phyloP scores from a whole-genome alignment of 2,797 vertebrate genomes.

The Malacoctenus gilli region DNA sequence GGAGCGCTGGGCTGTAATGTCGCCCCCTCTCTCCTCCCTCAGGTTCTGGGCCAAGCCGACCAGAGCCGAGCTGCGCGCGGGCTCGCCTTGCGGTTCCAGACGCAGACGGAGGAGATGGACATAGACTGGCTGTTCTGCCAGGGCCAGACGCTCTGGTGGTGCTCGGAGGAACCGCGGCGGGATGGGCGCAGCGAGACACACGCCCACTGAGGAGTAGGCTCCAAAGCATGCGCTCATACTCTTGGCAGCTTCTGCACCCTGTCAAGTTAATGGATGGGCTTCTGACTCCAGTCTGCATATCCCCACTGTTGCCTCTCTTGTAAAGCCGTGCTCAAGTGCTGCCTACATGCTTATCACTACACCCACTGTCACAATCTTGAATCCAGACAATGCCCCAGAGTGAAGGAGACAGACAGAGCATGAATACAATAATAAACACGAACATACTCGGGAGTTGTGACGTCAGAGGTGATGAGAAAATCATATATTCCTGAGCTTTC shows the following conservation, averaged over 20 bases:
- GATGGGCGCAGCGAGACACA: conserved; percentile 62
- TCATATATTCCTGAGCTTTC: conserved; percentile 5
- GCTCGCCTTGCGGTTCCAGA: conserved; percentile 62
- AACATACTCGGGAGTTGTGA: conserved; percentile 30
- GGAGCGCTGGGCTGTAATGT: conserved; percentile 66
- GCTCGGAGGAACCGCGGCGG: conserved; percentile 54
- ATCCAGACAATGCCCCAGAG: conserved; percentile 45
- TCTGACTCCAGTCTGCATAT: conserved; percentile 76
- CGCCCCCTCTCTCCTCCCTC: conserved; percentile 62
- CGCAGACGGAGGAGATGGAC: conserved; percentile 55
- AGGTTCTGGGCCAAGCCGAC: conserved; percentile 60
- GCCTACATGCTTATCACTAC: conserved; percentile 70
- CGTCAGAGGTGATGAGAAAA: conserved; percentile 23
- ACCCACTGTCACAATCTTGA: conserved; percentile 59
- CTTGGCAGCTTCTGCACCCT: conserved; percentile 76
- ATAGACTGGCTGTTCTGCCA: conserved; percentile 60
- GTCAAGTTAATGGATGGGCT: conserved; percentile 80
- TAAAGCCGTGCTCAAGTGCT: conserved; percentile 69
- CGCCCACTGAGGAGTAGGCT: conserved; percentile 65
- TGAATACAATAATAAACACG: conserved; percentile 49
- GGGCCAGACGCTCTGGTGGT: conserved; percentile 55
- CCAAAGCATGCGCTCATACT: conserved; percentile 78
- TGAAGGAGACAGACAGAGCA: conserved; percentile 33
- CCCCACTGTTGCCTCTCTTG: conserved; percentile 75
- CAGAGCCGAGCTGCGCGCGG: conserved; percentile 37